Evolutionary conservation across 2,888 invertebrate genomes (phyloP).

Genomic region (Eustalomyia histrio): DNA sequence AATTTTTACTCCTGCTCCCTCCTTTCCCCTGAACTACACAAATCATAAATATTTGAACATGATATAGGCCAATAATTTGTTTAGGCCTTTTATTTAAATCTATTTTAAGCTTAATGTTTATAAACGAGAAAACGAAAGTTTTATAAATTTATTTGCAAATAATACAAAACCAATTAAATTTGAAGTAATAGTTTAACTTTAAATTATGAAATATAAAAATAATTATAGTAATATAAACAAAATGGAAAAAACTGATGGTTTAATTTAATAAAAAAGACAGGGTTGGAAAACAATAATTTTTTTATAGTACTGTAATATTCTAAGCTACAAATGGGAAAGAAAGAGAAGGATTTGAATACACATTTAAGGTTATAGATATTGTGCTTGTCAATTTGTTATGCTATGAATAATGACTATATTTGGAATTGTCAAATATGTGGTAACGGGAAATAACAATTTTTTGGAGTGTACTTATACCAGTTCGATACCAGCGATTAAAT

Average conservation of each 20-base stretch:
- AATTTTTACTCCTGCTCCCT: constrained; percentile 39
- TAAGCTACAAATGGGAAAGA: too few species aligned
- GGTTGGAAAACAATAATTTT: constrained; percentile 19
- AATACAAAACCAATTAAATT: constrained; percentile 47
- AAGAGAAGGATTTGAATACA: too few species aligned
- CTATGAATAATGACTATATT: too few species aligned
- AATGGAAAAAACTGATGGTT: constrained; percentile 47
- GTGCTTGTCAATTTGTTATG: too few species aligned
- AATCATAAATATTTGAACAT: constrained; percentile 9
- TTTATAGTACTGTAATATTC: too few species aligned
- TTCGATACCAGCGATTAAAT: too few species aligned
- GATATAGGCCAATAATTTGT: constrained; percentile 39
- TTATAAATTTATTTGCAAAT: constrained; percentile 55
- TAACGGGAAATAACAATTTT: too few species aligned
- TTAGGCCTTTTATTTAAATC: constrained; percentile 40
- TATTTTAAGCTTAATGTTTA: constrained; percentile 43
- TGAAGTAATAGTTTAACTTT: constrained; percentile 56
- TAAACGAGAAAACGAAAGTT: constrained; percentile 27
- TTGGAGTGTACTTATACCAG: too few species aligned
- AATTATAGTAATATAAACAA: constrained; percentile 34
- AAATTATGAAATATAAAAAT: constrained; percentile 32
- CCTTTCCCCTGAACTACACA: background rate
- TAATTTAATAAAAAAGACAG: constrained; percentile 56
- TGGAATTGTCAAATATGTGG: too few species aligned
- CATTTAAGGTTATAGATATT: too few species aligned